These are phyloP conservation scores for Micrastur ruficollis DNA, from an alignment of 2,797 vertebrate species.

Conservation along the genomic window DNA sequence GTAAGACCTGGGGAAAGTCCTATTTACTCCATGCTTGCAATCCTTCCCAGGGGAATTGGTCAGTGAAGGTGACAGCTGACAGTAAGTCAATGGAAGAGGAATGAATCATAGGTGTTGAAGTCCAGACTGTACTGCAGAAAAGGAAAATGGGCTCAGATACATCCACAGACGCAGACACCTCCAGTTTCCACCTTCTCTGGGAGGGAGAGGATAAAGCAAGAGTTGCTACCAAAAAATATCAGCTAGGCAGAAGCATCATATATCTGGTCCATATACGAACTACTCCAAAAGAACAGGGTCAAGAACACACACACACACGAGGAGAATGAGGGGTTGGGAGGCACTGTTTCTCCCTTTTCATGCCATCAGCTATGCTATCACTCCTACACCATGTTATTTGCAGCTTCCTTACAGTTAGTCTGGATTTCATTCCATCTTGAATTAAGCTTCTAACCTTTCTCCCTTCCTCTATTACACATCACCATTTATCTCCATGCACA, in stretches of 20 bases:
- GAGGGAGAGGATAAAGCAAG: neutral
- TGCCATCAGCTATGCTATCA: neutral
- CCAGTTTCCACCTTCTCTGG: neutral
- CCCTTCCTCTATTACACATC: neutral
- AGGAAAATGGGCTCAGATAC: neutral
- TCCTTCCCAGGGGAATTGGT: rapidly evolving
- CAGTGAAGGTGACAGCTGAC: neutral
- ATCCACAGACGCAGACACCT: neutral
- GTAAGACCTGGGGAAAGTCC: neutral
- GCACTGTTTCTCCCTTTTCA: neutral
- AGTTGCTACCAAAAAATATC: neutral
- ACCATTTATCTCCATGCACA: neutral
- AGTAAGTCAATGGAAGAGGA: neutral
- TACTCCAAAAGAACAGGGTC: neutral
- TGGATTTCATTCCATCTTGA: neutral
- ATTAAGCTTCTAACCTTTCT: neutral
- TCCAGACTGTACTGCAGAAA: neutral
- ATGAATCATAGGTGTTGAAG: neutral
- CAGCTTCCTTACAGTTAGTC: neutral
- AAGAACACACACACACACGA: neutral
- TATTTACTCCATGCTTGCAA: neutral
- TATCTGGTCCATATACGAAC: neutral
- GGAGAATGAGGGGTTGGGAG: neutral
- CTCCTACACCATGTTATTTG: neutral
- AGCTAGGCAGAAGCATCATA: neutral